Base-by-base conservation (phyloP, 2,888 invertebrate genomes). In the Caenorhabditis sulstoni region DNA sequence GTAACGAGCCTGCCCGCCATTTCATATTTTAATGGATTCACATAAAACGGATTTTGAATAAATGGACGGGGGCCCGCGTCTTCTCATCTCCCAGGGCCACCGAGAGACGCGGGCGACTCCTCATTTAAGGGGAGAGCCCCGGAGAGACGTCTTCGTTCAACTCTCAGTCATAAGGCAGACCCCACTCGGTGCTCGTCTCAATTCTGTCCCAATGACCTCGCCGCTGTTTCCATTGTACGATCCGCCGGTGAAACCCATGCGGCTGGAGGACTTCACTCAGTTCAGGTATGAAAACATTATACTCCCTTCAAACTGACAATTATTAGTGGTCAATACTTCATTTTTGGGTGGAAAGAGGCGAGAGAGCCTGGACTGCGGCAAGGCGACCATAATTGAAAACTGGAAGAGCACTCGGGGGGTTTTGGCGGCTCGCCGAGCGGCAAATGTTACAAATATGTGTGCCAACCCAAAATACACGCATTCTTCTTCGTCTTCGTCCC, bases 381-480 rank as follows among this genome's bases (percentile, higher is more conserved):
- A 57, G 64, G 64, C 57, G 35, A 58, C 73, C 64, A 64, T 73
- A 73, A 73, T 73, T 73, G 64, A 73, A 73, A 73, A 73, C 73
- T 73, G 55, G 58, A 73, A 64, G 64, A 73, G 73, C 73, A 57
- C 29, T 57, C 64, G 49, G 64, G 58, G 50, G 39, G 62, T 55
- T 70, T 59, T 41, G 61, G 70, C 41, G 57, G 64, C 71, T 71
- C 62, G 58, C 73, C 52, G 58, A 64, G 64, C 64, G 44, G 41
- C 64, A 58, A 73, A 73, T 65, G 73, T 73, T 73, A 73, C 64
- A 73, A 73, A 73, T 73, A 74, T 74, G 74, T 65, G 47, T 35
- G 50, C 65, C 50, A 61, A 58, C 65, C 62, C 50, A 74, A 65
- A 74, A 71, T 53, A 53, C 50, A 64, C 44, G 68, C 62, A 49